Percentiles rank a stretch among this genome's conserved stretches.
These are phyloP conservation scores for Bubo bubo DNA, from an alignment of 2,113 vertebrate genomes.

Conservation along the genomic window DNA sequence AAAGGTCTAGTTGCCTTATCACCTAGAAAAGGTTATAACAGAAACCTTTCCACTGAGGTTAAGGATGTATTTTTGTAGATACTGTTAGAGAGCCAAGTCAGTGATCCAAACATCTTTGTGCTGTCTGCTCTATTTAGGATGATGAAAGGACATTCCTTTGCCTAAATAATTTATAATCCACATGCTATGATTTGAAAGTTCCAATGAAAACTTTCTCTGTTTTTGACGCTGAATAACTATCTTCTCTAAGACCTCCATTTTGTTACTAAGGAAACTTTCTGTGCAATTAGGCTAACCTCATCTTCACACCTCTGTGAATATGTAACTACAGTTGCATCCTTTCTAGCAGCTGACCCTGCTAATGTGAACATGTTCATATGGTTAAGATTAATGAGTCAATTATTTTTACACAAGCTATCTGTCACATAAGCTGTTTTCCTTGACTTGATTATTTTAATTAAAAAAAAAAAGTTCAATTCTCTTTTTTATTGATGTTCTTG, in stretches of 20 bases:
- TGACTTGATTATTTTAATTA: slow-evolving; percentile 76
- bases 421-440: slow-evolving; percentile 71
- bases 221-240: not conserved
- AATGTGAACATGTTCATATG: slow-evolving; percentile 71
- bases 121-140: not conserved
- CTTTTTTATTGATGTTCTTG: slow-evolving; percentile 66
- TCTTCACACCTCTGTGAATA: slow-evolving; percentile 48
- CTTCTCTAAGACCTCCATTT: slow-evolving; percentile 9
- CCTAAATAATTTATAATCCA: not conserved
- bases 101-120: not conserved
- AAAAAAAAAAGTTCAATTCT: slow-evolving; percentile 70
- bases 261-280: not conserved
- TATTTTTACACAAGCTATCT: slow-evolving; percentile 75
- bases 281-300: slow-evolving; percentile 37
- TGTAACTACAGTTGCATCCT: slow-evolving; percentile 11
- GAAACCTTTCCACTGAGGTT: not conserved
- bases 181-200: not conserved
- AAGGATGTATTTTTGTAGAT: not conserved
- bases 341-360: slow-evolving; percentile 69
- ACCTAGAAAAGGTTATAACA: not conserved
- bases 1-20: not conserved
- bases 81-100: not conserved
- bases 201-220: not conserved
- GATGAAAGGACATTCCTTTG: not conserved
- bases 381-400: slow-evolving; percentile 81